phyloP scores from a whole-genome alignment of 2,797 vertebrate species.

The Mallotus villosus region DNA sequence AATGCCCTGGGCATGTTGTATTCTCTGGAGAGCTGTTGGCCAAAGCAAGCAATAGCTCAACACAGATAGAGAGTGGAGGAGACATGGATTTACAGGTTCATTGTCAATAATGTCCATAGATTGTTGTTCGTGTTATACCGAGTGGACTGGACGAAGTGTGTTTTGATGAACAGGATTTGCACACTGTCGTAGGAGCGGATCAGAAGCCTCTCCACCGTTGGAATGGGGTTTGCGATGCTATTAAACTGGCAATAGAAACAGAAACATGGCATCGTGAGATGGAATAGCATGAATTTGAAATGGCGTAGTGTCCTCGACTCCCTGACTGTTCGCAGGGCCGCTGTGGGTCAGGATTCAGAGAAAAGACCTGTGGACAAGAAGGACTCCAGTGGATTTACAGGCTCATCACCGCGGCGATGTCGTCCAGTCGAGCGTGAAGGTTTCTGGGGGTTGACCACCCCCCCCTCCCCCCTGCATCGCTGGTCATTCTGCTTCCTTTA shows the following conservation, averaged over 20 bases:
- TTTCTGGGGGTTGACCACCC: conserved; percentile 50
- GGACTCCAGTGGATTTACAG: conserved; percentile 48
- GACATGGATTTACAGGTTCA: conserved; percentile 7
- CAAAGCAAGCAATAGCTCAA: conserved; percentile 50
- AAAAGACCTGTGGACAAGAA: conserved; percentile 48
- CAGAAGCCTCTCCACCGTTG: too few species aligned
- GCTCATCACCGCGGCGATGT: conserved; percentile 54
- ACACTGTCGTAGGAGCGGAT: neutral
- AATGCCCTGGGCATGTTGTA: conserved; percentile 72
- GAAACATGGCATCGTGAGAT: neutral
- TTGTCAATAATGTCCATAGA: neutral
- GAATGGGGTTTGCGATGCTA: too few species aligned
- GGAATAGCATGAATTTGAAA: neutral
- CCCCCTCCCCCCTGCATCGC: conserved; percentile 1
- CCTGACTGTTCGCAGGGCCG: conserved; percentile 19
- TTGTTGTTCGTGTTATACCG: neutral
- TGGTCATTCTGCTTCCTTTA: too few species aligned
- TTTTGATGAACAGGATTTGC: neutral
- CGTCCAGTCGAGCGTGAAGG: conserved; percentile 61
- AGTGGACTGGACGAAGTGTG: neutral
- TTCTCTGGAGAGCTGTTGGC: conserved; percentile 59
- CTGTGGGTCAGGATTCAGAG: conserved; percentile 39
- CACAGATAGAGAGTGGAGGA: conserved; percentile 46
- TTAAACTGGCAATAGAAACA: neutral
- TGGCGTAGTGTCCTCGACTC: neutral